Conservation (phyloP, 2,113 vertebrate genomes). For the Phyllostomus discolor region DNA sequence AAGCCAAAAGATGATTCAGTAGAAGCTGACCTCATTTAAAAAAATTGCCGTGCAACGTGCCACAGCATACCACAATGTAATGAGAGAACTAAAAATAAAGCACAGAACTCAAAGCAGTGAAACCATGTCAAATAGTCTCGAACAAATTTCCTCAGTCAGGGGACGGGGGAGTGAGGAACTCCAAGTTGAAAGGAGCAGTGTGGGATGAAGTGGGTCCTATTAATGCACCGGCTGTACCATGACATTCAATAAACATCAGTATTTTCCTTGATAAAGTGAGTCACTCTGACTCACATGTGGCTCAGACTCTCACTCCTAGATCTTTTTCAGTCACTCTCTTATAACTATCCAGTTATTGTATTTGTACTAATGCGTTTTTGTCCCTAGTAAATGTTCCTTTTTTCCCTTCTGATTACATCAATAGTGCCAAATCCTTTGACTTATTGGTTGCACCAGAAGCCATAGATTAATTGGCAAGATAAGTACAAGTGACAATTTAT, state of each 20-base stretch:
- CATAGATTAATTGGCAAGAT: neutral
- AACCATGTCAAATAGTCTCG: neutral
- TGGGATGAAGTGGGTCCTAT: neutral
- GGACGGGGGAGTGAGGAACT: neutral
- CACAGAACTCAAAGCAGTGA: neutral
- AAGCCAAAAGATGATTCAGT: neutral
- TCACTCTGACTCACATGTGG: neutral
- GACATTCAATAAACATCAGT: neutral
- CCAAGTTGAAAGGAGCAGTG: neutral
- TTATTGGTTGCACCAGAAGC: neutral
- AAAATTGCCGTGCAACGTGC: neutral
- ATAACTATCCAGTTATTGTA: neutral
- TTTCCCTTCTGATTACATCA: neutral
- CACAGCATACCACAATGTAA: neutral
- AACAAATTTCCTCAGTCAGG: neutral
- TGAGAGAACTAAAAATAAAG: neutral
- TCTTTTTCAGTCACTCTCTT: neutral
- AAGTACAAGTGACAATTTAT: conserved; percentile 10
- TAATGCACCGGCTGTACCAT: neutral
- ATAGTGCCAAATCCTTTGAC: neutral
- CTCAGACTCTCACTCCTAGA: neutral
- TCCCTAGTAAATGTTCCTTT: neutral
- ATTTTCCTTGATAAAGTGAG: neutral
- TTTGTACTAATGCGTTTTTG: neutral
- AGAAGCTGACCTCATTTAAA: neutral